Evolutionary conservation across 2,113 vertebrate species (phyloP).

Genomic region (Crotophaga sulcirostris): DNA sequence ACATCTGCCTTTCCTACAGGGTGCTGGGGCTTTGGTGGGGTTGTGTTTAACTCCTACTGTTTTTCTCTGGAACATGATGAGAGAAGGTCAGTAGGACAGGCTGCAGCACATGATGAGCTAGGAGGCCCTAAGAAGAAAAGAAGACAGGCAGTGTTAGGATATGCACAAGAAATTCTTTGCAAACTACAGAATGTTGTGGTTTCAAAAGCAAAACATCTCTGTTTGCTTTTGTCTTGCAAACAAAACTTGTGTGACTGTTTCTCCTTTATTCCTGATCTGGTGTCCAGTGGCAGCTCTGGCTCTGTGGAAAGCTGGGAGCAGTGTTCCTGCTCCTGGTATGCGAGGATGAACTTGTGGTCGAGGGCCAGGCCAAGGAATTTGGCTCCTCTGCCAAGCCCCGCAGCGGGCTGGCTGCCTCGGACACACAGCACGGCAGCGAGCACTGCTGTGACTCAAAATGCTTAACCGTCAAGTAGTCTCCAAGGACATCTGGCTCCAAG

Average conservation of each 20-base stretch:
- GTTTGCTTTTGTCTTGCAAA: not conserved
- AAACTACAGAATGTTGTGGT: not conserved
- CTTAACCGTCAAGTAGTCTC: not conserved
- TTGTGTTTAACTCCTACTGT: not conserved
- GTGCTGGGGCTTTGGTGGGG: not conserved
- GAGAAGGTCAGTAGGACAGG: not conserved
- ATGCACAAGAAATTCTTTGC: not conserved
- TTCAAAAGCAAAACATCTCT: not conserved
- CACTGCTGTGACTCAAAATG: not conserved
- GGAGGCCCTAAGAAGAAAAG: not conserved
- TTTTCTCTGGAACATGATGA: not conserved
- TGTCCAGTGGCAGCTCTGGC: not conserved
- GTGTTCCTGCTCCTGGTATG: not conserved
- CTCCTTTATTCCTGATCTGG: not conserved
- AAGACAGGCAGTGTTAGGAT: not conserved
- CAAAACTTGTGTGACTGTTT: not conserved
- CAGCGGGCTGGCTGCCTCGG: not conserved
- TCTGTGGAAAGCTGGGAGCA: not conserved
- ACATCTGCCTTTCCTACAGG: not conserved
- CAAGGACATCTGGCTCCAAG: not conserved
- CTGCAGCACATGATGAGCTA: not conserved
- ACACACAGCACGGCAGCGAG: rapidly evolving
- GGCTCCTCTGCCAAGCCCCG: not conserved
- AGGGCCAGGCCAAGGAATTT: slow-evolving; percentile 35
- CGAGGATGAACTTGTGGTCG: not conserved